Conservation (phyloP, 2,113 vertebrate genomes). For the Cyprinodon tularosa region DNA sequence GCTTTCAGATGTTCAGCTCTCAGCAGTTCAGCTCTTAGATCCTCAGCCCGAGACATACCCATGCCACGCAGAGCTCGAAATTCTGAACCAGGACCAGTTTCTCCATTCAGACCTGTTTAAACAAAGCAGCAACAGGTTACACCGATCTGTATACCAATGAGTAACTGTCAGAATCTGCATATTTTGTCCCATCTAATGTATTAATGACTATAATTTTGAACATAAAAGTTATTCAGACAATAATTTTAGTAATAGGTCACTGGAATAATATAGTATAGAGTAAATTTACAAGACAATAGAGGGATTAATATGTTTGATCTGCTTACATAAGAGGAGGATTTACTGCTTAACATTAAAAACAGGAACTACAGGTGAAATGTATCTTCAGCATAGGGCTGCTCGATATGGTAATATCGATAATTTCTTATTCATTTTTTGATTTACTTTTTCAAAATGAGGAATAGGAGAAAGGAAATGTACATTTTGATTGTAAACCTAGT, state of each 20-base stretch:
- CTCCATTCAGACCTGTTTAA: slow-evolving; percentile 56
- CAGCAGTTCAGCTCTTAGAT: slow-evolving; percentile 77
- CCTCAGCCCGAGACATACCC: slow-evolving; percentile 71
- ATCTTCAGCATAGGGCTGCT: neutral
- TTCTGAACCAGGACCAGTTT: slow-evolving; percentile 58
- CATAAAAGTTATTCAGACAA: neutral
- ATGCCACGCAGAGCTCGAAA: slow-evolving; percentile 50
- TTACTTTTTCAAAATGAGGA: too few relatives aligned
- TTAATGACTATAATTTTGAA: neutral
- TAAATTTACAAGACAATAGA: neutral
- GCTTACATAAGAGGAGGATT: neutral
- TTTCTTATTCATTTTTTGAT: too few relatives aligned
- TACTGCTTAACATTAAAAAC: neutral
- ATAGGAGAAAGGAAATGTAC: too few relatives aligned
- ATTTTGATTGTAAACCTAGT: too few relatives aligned
- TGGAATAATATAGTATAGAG: neutral
- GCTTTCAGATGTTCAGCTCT: slow-evolving; percentile 79
- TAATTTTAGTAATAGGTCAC: neutral
- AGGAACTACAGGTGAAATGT: neutral
- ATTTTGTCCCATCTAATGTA: neutral
- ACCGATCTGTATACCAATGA: neutral
- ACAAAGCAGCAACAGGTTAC: slow-evolving; percentile 1
- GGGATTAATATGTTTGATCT: neutral
- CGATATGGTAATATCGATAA: too few relatives aligned
- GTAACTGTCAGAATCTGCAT: neutral